Evolutionary conservation across 2,113 vertebrate genomes (phyloP), one percentile per base, ranked within the genome.

Genomic region (Cottus gobio): DNA sequence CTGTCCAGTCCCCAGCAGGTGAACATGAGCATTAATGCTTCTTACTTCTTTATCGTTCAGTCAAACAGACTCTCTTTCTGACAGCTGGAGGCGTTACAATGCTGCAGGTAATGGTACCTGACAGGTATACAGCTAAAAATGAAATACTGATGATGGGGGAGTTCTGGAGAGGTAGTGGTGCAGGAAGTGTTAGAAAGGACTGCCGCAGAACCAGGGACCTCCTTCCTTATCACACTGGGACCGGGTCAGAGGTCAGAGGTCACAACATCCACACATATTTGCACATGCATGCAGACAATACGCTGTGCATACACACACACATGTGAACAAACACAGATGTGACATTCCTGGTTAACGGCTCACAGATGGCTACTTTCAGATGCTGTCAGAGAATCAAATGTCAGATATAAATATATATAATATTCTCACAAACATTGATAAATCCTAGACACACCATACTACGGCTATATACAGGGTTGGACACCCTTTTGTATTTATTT

Each of bases 181-280:
- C 68, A 82, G 89, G 87, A 87, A 85, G 75, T 8, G 70, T 46
- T 62, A 69, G 64, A 79, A 83, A 82, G 57, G 46, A 62, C 66
- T 76, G 64, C n/a, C 48, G 79, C 69, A 82, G 71, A 39, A 71
- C 1, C 18, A 64, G 70, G 64, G 70, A 78, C 64, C 75, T 78
- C 68, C 67, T 70, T 82, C 82, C 80, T 86, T 86, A 90, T 85
- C 85, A 79, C 71, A 82, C 75, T 80, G 71, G 48, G 87, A 75
- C 61, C 20, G 26, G 69, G 82, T 63, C 82, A 89, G 80, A 83
- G 90, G 88, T 91, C 88, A 88, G 83, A 48, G 79, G 68, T 56
- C 79, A 61, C 75, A 4, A 26, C 82, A 71, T 71, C 78, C 31
- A 52, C 50, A 18, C 74, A 67, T 66, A 73, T 71, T 79, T 75